A percentile compares a stretch with the other conserved stretches of the same genome.
These are phyloP conservation scores for Lasiurus cinereus DNA, from an alignment of 2,113 vertebrate species.

Conservation along the genomic window DNA sequence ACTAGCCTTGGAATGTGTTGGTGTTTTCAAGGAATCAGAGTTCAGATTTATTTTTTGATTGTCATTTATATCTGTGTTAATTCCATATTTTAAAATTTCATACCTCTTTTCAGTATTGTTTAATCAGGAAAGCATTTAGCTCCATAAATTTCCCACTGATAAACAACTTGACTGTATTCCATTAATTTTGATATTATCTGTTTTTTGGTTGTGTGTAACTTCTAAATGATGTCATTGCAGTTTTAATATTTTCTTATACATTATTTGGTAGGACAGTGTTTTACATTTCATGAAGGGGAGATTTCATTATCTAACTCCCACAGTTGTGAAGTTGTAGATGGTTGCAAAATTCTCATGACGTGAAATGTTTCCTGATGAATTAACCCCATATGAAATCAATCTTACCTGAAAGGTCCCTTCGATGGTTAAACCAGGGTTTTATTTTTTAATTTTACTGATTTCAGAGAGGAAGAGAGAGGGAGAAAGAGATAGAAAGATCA, in stretches of 20 bases:
- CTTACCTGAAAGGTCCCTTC: background rate
- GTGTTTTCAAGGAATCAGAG: slow-evolving; percentile 25
- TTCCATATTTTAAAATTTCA: background rate
- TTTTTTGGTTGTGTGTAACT: slow-evolving; percentile 20
- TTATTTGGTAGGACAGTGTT: background rate
- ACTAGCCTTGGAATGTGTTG: background rate
- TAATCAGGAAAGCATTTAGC: background rate
- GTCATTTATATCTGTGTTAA: slow-evolving; percentile 40
- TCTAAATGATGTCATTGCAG: slow-evolving; percentile 1
- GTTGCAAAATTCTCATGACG: background rate
- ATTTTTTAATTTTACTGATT: too few species aligned
- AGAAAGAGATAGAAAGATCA: too few species aligned
- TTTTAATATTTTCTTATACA: background rate
- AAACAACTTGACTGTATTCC: background rate
- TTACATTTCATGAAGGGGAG: background rate
- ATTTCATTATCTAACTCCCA: background rate
- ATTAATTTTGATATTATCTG: background rate
- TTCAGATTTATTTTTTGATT: slow-evolving; percentile 10
- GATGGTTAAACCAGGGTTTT: background rate
- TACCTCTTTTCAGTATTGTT: background rate
- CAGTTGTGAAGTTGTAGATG: background rate
- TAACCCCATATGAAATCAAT: background rate
- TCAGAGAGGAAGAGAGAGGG: too few species aligned
- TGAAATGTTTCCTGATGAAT: background rate
- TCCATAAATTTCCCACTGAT: background rate